Evolutionary conservation across 2,797 vertebrate genomes (phyloP).

Genomic region (Uromys caudimaculatus): DNA sequence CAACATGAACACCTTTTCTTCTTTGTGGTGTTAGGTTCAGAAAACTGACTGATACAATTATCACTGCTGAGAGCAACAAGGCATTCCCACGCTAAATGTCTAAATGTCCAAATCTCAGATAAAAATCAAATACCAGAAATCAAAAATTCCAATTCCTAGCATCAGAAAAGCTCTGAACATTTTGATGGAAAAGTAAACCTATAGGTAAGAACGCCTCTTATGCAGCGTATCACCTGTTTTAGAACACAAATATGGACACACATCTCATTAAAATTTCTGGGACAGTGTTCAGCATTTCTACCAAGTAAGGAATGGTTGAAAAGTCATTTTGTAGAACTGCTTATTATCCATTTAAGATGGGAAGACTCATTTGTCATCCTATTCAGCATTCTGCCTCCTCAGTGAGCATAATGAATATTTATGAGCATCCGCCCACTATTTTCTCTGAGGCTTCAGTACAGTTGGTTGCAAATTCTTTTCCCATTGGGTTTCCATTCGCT

Average conservation of each 20-base stretch:
- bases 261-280: neutral
- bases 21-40: neutral
- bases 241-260: neutral
- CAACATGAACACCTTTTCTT: neutral
- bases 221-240: neutral
- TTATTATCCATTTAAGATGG: neutral
- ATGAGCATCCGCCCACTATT: neutral
- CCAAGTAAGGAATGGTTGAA: neutral
- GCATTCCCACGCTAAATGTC: neutral
- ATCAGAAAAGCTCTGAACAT: neutral
- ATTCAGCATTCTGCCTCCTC: slow-evolving; percentile 5
- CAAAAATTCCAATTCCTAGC: neutral
- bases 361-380: neutral
- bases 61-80: neutral
- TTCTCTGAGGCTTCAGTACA: neutral
- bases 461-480: slow-evolving; percentile 7
- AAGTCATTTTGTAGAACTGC: neutral
- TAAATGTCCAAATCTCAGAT: neutral
- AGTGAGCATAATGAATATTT: neutral
- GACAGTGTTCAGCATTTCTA: neutral
- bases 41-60: neutral
- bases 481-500: neutral
- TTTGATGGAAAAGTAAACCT: neutral
- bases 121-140: neutral
- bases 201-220: neutral